phyloP scores from a whole-genome alignment of 2,888 invertebrate genomes.

The Leucozona laternaria region DNA sequence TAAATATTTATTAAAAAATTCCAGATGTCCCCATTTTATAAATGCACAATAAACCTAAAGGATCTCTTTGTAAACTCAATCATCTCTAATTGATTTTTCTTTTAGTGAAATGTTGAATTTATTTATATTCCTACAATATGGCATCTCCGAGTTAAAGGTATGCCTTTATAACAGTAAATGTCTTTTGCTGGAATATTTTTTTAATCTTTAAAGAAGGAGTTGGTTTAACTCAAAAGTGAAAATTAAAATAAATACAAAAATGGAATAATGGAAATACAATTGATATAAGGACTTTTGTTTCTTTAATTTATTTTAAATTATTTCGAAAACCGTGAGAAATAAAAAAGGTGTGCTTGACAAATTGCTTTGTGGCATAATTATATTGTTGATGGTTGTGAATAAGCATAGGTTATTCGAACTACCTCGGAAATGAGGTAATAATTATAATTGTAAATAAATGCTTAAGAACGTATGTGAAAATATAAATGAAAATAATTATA shows the following conservation, averaged over 20 bases:
- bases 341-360: too few species aligned
- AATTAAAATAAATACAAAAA: background rate
- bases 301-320: too few species aligned
- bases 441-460: too few species aligned
- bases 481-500: too few species aligned
- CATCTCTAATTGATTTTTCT: constrained; percentile 4
- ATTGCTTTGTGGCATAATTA: too few species aligned
- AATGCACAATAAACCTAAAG: background rate
- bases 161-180: background rate
- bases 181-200: background rate
- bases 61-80: background rate
- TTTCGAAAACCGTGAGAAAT: too few species aligned
- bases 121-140: background rate
- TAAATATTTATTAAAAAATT: constrained; percentile 1
- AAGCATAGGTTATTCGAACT: too few species aligned
- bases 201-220: background rate
- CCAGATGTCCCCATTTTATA: background rate
- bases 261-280: too few species aligned
- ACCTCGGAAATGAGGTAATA: too few species aligned
- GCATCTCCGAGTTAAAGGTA: background rate
- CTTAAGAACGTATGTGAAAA: too few species aligned
- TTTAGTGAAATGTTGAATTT: background rate
- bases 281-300: too few species aligned
- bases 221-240: background rate
- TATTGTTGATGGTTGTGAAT: too few species aligned